Conservation (phyloP, 2,888 invertebrate genomes). For the Eristalinus aeneus region DNA sequence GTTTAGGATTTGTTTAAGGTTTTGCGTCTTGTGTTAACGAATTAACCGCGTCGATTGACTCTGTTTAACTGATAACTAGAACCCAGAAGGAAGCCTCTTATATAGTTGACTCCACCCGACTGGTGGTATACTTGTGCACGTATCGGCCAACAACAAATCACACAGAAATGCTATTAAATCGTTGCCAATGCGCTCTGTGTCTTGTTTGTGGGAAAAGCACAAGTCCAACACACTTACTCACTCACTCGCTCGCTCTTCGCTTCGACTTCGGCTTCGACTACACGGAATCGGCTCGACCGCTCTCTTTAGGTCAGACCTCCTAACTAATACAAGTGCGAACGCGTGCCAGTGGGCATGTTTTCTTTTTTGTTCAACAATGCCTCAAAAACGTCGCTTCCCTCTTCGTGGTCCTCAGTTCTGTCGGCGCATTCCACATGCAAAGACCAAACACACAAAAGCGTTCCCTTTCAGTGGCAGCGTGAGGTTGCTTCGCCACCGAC, state of each 20-base stretch:
- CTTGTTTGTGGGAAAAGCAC: conserved; percentile 45
- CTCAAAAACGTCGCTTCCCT: conserved; percentile 13
- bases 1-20: conserved; percentile 67
- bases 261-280: not conserved
- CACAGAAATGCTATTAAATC: conserved; percentile 33
- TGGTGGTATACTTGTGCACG: conserved; percentile 50
- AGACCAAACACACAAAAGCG: not conserved
- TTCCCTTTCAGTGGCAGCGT: conserved; percentile 41
- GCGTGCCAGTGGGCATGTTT: conserved; percentile 42
- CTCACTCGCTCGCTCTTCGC: conserved; percentile 41
- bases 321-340: conserved; percentile 67
- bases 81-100: conserved; percentile 80
- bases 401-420: conserved; percentile 4
- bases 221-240: conserved; percentile 30
- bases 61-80: conserved; percentile 81
- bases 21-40: conserved; percentile 65
- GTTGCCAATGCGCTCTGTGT: conserved; percentile 33
- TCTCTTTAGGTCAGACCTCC: conserved; percentile 66
- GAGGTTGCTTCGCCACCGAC: conserved; percentile 20
- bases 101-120: conserved; percentile 80
- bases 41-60: conserved; percentile 77
- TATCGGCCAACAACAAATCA: conserved; percentile 13
- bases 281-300: conserved; percentile 33
- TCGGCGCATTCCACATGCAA: conserved; percentile 41
- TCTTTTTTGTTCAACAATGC: conserved; percentile 35